Percentiles rank a stretch among this genome's conserved stretches.
These are phyloP conservation scores for Drosophila lutescens DNA, from an alignment of 2,888 invertebrate species.

Conservation along the genomic window DNA sequence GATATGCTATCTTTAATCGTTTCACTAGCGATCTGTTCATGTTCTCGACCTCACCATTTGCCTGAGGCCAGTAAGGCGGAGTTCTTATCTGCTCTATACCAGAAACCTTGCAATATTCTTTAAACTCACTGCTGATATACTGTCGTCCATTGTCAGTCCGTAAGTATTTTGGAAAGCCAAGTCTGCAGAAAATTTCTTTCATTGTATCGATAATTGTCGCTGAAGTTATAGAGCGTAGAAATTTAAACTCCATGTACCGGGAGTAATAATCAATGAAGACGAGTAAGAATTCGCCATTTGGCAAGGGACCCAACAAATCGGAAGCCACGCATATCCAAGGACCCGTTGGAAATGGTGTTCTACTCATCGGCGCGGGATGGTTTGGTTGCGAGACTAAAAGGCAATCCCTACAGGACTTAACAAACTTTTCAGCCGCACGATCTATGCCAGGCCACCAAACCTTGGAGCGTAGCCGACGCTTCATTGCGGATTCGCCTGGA, in stretches of 20 bases:
- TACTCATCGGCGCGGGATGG: neutral
- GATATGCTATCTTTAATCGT: neutral
- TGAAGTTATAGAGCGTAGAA: neutral
- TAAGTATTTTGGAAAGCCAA: neutral
- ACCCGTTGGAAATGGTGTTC: neutral
- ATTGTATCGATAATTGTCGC: neutral
- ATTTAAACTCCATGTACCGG: neutral
- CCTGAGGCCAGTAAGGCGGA: no score
- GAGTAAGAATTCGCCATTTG: neutral
- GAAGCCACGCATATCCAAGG: neutral
- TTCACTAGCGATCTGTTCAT: no score
- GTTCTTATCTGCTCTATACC: no score
- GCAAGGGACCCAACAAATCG: neutral
- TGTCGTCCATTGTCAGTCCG: no score
- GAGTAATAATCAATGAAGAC: neutral
- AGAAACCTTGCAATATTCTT: no score
- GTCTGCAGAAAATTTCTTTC: neutral
- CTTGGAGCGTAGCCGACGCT: neutral
- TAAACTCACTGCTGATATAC: no score
- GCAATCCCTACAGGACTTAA: neutral
- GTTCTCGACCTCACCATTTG: no score
- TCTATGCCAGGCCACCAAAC: neutral
- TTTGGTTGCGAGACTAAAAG: neutral
- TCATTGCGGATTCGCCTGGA: constrained; percentile 2
- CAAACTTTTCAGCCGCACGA: neutral